phyloP scores from a whole-genome alignment of 2,113 vertebrate genomes.

The Hiodon alosoides region DNA sequence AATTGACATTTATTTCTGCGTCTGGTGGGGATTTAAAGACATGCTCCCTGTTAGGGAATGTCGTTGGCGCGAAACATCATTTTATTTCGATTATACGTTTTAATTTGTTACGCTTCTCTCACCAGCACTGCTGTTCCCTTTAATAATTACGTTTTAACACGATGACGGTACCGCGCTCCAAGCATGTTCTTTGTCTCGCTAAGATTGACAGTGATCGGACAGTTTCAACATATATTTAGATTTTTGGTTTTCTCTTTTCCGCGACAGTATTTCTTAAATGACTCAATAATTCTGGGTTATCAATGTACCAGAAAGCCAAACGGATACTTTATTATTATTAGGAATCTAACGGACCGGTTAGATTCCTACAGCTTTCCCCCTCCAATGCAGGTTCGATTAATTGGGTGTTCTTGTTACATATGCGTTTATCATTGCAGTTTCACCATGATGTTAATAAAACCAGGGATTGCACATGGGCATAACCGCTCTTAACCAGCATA shows the following conservation, averaged over 20 bases:
- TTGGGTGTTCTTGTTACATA: not conserved
- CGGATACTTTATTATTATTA: no score
- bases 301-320: no score
- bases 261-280: no score
- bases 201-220: conserved; percentile 1
- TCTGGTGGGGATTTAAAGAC: not conserved
- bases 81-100: no score
- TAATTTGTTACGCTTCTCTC: no score
- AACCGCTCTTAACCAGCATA: not conserved
- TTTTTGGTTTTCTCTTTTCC: not conserved
- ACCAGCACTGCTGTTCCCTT: no score
- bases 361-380: no score
- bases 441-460: conserved; percentile 3
- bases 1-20: not conserved
- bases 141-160: not conserved
- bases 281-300: no score
- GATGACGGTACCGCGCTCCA: not conserved
- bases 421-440: conserved; percentile 3
- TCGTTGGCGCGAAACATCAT: not conserved
- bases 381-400: no score
- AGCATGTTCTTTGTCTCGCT: conserved; percentile 17
- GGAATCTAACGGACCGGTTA: no score
- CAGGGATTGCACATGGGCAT: not conserved
- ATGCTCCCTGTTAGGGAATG: not conserved
- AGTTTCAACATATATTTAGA: not conserved